Evolutionary conservation across 2,113 vertebrate species (phyloP).

Genomic region (Sturnus vulgaris): DNA sequence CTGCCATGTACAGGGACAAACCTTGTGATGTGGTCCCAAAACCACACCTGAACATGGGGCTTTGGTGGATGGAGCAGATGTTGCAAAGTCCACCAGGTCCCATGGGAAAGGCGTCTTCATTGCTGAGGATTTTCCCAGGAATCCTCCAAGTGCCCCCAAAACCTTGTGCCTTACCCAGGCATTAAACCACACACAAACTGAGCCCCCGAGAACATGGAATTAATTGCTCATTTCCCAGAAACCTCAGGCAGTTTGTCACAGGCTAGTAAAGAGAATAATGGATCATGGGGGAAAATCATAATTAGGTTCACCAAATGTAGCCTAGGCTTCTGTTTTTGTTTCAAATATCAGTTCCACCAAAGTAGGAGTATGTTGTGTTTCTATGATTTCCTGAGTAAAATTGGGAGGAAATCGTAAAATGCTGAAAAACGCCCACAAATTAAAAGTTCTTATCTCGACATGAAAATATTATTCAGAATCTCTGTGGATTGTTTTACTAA

Average conservation of each 20-base stretch:
- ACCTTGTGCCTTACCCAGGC: background rate
- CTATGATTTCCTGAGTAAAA: background rate
- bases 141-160: background rate
- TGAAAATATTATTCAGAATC: conserved; percentile 53
- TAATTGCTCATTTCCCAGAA: conserved; percentile 15
- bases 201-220: background rate
- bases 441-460: conserved; percentile 44
- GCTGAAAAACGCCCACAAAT: background rate
- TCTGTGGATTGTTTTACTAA: conserved; percentile 54
- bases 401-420: background rate
- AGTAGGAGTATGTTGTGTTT: conserved; percentile 2
- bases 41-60: accelerated
- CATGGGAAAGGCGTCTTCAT: background rate
- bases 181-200: background rate
- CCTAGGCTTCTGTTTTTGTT: conserved; percentile 15
- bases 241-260: background rate
- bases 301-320: background rate
- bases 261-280: conserved; percentile 15
- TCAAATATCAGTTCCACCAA: background rate
- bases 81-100: accelerated
- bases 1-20: background rate
- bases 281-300: background rate
- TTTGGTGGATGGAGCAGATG: background rate
- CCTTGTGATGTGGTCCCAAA: background rate
- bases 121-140: background rate